Evolutionary conservation across 2,113 vertebrate species (phyloP), one percentile per base, ranked within the genome.

Genomic region (Seriola dumerili): DNA sequence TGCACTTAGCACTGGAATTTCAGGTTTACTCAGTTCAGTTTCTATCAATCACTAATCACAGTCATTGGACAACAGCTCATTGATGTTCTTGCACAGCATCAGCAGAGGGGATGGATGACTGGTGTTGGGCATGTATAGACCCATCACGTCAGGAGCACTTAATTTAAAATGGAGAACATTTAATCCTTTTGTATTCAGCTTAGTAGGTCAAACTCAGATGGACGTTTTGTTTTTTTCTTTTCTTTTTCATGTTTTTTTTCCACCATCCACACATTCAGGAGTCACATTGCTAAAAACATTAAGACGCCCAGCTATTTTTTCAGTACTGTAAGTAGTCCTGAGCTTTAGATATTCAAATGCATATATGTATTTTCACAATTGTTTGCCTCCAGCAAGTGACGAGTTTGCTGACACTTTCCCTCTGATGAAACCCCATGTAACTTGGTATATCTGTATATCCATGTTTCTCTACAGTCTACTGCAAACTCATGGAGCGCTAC

Each of bases 1-100:
- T 14, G 36, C 55, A 13, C 3, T 2, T 12, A 7, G 19, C 2
- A 11, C n/a, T 52, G 32, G 52, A 63, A 74, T 71, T 71, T 68
- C 23, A 21, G 40, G 38, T 76, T 84, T 42, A 71, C 54, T 76
- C 5, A 21, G 69, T 78, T 86, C 57, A 82, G 34, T 42, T 29
- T 71, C 46, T 21, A 10, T 36, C 38, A 16, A 69, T 69, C 46
- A 40, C 16, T 40, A 46, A 57, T 84, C 25, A 55, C 38, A 17
- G 40, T 77, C 52, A n/a, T 78, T 10, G 19, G 23, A 66, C 19
- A 50, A 38, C 48, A 13, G 8, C 29, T 71, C n/a, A 74, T 19
- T 12, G 14, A 29, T 29, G 54, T 29, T 23, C 25, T 40, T 48
- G 32, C 29, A 50, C 23, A 25, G 7, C 8, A 32, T 58, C 42